These are phyloP conservation scores for Hydrotaea cyrtoneurina DNA, from an alignment of 2,888 invertebrate genomes.

Conservation along the genomic window DNA sequence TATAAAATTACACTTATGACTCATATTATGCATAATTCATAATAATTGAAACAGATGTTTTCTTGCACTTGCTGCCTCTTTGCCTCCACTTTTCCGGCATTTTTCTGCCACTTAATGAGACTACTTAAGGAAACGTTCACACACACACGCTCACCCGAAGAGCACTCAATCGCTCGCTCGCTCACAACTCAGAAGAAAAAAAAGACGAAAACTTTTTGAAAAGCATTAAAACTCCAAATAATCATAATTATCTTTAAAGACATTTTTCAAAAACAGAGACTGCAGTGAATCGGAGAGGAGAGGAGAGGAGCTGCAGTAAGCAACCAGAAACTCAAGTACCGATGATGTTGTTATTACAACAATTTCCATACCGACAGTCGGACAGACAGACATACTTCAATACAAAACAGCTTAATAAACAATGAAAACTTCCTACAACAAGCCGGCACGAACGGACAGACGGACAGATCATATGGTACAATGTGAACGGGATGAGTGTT, in stretches of 20 bases:
- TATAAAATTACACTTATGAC: conserved; percentile 40
- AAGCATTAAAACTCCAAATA: conserved; percentile 50
- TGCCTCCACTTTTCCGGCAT: conserved; percentile 51
- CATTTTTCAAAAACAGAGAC: conserved; percentile 41
- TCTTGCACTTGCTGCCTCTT: conserved; percentile 17
- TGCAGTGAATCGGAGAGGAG: not conserved
- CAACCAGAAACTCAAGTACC: conserved; percentile 11
- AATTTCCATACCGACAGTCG: conserved; percentile 21
- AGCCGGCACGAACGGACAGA: not conserved
- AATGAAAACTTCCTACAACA: conserved; percentile 8
- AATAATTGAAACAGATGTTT: conserved; percentile 60
- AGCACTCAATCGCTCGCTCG: not conserved
- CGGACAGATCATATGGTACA: not conserved
- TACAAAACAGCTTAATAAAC: conserved; percentile 23
- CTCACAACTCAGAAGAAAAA: not conserved
- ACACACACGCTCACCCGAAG: no score
- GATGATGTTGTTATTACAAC: conserved; percentile 12
- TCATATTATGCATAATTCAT: conserved; percentile 50
- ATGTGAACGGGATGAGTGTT: not conserved
- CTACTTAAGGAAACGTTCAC: conserved; percentile 42
- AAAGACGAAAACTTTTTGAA: conserved; percentile 39
- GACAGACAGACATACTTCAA: conserved; percentile 7
- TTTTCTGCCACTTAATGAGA: conserved; percentile 51
- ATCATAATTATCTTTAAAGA: conserved; percentile 54
- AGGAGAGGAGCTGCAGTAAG: not conserved